Base-by-base conservation (phyloP, 2,113 vertebrate genomes). In the Passer domesticus region DNA sequence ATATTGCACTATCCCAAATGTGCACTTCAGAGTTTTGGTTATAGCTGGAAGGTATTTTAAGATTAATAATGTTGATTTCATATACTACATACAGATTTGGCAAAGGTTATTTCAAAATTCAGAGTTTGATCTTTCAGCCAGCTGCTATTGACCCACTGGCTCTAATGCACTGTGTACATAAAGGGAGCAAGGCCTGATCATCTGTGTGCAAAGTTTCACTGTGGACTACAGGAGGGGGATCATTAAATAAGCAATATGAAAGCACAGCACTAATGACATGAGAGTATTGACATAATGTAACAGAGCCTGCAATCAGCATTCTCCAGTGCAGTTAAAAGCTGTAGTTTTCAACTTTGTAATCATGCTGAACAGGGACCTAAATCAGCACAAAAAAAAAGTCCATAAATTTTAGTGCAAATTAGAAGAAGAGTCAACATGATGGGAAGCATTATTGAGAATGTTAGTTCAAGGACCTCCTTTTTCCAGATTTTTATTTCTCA, bases 251-350 rank as follows among this genome's bases (percentile, higher is more conserved):
- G 50, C 9, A 53, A 23, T 43, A 53, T 31, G 28, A 69, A 88
- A 64, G 9, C 9, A 46, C 15, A 79, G 43, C 10, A 30, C 15
- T 75, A 55, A 49, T 27, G 43, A 73, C 37, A 66, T 21, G 53
- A 63, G 19, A 62, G n/a, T 69, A 62, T 4, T 39, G 70, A 46
- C 21, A 37, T 20, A 88, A 56, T 2, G 19, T 20, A 80, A 73
- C 9, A 88, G 35, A 92, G 82, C 20, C n/a, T 41, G 47, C 35
- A 73, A 52, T 58, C 20, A 47, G 30, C 27, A 43, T 69, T 87
- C 87, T 80, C 44, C 55, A 60, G 68, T 68, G 78, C 52, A 87
- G 70, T 58, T 89, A 89, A 96, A 96, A 94, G n/a, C 21, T 25
- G 14, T 7, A n/a, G 56, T 35, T 35, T 87, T 91, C 4, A 12